Base-by-base conservation (phyloP, 2,797 vertebrate genomes). In the Chaetodon trifasciatus region DNA sequence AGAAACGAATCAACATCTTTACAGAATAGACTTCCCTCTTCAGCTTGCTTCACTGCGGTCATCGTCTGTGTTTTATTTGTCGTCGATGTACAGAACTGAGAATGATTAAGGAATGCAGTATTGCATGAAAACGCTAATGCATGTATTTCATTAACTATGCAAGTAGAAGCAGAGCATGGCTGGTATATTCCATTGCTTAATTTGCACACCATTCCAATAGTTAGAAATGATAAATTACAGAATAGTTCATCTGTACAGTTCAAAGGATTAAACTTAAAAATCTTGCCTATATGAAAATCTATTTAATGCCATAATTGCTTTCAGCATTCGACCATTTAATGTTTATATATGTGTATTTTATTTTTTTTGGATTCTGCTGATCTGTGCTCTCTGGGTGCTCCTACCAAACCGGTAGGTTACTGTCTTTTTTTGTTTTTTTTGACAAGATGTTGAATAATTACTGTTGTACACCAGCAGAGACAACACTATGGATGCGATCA, bases 101-200 rank as follows among this genome's bases (percentile, higher is more conserved):
- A 82, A 83, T n/a, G 10, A 87, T 84, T 78, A 58, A 28, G 52
- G 65, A 82, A 88, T 95, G 88, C 90, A 88, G 76, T 92, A 89
- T 92, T 93, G 97, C 97, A 97, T 97, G 97, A 85, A 89, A 85
- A 89, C 87, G 81, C 93, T 91, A 87, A 93, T 88, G 96, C 97
- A 97, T 97, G 97, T 91, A 89, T 87, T 83, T 92, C 78, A 82
- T 91, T 76, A 95, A 95, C 97, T 97, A 97, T 98, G 97, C 97
- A 98, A 81, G 70, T 74, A 74, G 61, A 82, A 82, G 74, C 85
- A 70, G 74, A 89, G 93, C 94, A 91, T 89, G 93, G 87, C 82
- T 90, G 86, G 49, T 90, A 42, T 78, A 89, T 87, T 70, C 87
- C 86, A 85, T 93, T 83, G 92, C 93, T 96, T 92, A n/a, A 87